phyloP scores from a whole-genome alignment of 2,888 invertebrate species.

The Acleris holmiana region DNA sequence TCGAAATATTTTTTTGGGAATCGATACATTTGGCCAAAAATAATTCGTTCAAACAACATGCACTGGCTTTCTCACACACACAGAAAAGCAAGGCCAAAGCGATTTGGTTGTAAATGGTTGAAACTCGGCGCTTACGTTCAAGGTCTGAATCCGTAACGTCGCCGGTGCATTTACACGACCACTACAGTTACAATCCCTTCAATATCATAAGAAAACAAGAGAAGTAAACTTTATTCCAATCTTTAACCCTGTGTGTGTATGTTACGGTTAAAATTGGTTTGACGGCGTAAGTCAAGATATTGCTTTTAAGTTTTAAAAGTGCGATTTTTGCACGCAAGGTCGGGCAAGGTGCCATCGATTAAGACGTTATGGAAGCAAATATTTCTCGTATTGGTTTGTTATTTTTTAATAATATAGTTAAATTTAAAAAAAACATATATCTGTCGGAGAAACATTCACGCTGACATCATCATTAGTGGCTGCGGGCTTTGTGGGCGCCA shows the following conservation, averaged over 20 bases:
- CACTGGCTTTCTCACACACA: no score
- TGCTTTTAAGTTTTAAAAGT: not conserved
- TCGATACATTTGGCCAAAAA: no score
- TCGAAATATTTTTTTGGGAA: no score
- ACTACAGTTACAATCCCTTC: not conserved
- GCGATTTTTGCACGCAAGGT: slow-evolving; percentile 18
- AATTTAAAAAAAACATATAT: no score
- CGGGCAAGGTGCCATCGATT: slow-evolving; percentile 20
- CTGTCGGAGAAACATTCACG: no score
- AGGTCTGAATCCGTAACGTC: slow-evolving; percentile 6
- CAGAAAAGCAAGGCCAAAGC: no score
- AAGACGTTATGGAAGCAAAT: slow-evolving; percentile 14
- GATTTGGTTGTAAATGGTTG: slow-evolving; percentile 3
- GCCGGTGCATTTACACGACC: not conserved
- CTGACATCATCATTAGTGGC: no score
- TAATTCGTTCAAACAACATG: no score
- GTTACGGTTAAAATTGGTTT: not conserved
- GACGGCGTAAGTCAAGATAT: not conserved
- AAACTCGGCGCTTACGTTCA: slow-evolving; percentile 1
- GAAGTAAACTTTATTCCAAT: not conserved
- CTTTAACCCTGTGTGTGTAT: not conserved
- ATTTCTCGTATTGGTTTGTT: not conserved
- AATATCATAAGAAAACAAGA: not conserved
- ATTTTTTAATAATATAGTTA: no score
- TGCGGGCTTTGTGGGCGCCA: no score